Base-by-base conservation (phyloP, 1,140 invertebrate genomes). In the Lucilia sericata region DNA sequence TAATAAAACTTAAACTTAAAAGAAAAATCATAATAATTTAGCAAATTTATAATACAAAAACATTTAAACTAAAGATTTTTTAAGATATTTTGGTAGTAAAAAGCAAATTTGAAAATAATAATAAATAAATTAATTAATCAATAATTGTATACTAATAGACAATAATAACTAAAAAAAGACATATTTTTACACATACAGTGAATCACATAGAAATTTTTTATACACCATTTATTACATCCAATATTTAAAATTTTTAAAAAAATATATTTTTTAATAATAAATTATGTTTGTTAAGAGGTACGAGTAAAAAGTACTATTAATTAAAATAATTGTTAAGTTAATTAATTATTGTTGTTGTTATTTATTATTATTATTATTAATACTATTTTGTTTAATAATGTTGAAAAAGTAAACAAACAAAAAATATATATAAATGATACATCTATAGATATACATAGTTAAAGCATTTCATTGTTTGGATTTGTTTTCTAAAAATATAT, bases 181-280 rank as follows among this genome's bases (percentile, higher is more conserved):
- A 49, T 2, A 84, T 81, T 84, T 87, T 87, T 87, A 88, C 88
- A 90, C 89, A 90, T 90, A 90, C 89, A 90, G 89, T 90, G 88
- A 90, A 88, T 90, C 88, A 90, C 89, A 90, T 88, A 87, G 86
- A 90, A 88, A 86, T 89, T 88, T 49, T 78, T 55, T 88, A 83
- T 88, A 88, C 87, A 90, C 88, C 81, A 83, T 65, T 81, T 55
- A 89, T 87, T 88, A 90, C 88, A 90, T 88, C 88, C 88, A 90
- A 90, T 90, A 90, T 88, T 88, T 74, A 55, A 30, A 74, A n/a
- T 13, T 25, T 14, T 60, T 74, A 65, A 60, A 42, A 19, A 76
- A 78, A 60, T 84, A 25, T 21, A 25, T n/a, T 70, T 70, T 17
- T 49, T 49, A 49, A 14, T 55, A 55, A 55, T 55, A 12, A 55